Base-by-base conservation (phyloP, 2,113 vertebrate genomes). In the Actinemys pallida region DNA sequence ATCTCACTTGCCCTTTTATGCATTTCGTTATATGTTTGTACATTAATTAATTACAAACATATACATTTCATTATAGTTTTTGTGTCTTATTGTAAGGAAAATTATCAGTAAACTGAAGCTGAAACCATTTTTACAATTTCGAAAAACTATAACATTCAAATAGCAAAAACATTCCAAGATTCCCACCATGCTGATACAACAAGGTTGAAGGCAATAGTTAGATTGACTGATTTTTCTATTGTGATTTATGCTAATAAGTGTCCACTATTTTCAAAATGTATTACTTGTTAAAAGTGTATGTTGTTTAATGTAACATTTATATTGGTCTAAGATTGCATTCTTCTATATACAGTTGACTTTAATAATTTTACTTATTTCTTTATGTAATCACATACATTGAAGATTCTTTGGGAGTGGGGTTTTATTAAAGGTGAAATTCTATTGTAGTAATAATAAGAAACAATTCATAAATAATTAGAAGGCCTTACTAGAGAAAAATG, bases 401-500 rank as follows among this genome's bases (percentile, higher is more conserved):
- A 54, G 75, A 69, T 79, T 2, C 0, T 69, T 47, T 87, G 81
- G 0, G 1, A 78, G 14, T 62, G 6, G 0, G 0, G 8, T 39
- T 24, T 83, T 69, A 90, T 78, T 75, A 65, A 81, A 83, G 65
- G 72, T 12, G 24, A 95, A 82, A 72, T 69, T 31, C 42, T 17
- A 1, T 85, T 85, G 29, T 2, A 25, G 29, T 2, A 25, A 24
- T 25, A 76, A 13, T 50, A 65, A 81, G 2, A 54, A 69, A n/a
- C 24, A 81, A 90, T 57, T 53, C 39, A 3, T 79, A 56, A 81
- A 22, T 84, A 72, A 59, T 56, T 57, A 59, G 45, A 79, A 29
- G 78, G 81, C 56, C 50, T 11, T 89, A n/a, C 31, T 27, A 5
- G 31, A 31, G 57, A 25, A 39, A 84, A 72, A 86, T 29, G 31